Conservation (phyloP, 2,113 vertebrate species). For the Heterotis niloticus region DNA sequence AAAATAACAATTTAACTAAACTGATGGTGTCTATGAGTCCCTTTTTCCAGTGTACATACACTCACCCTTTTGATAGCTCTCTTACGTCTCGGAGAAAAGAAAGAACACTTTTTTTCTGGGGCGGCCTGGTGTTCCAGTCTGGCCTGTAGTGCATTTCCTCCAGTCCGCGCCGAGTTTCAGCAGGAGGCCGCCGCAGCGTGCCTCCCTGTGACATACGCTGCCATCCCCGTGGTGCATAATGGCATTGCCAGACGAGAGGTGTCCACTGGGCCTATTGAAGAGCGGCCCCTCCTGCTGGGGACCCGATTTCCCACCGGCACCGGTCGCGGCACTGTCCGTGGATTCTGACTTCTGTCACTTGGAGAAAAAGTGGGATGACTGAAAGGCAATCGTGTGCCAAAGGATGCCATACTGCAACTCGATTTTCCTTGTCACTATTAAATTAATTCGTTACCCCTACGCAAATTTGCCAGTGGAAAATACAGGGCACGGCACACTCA, state of each 20-base stretch:
- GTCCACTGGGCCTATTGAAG: constrained; percentile 60
- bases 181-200: constrained; percentile 58
- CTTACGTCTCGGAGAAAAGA: not conserved
- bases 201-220: constrained; percentile 64
- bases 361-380: constrained; percentile 31
- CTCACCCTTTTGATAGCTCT: not conserved
- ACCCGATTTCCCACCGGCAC: constrained; percentile 64
- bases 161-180: constrained; percentile 45
- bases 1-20: too few species aligned
- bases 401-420: not conserved
- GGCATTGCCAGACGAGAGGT: constrained; percentile 63
- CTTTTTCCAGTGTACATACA: not conserved
- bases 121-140: constrained; percentile 18
- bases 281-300: constrained; percentile 60
- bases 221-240: constrained; percentile 55
- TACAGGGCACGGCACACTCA: not conserved
- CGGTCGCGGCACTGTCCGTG: constrained; percentile 51
- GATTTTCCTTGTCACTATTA: not conserved
- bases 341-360: constrained; percentile 61
- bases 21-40: not conserved
- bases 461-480: not conserved
- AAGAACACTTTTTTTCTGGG: not conserved
- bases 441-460: constrained; percentile 21
- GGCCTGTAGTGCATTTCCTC: constrained; percentile 42
- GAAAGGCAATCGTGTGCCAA: constrained; percentile 19